Evolutionary conservation across 2,888 invertebrate species (phyloP), one percentile per base, ranked within the genome.

Genomic region (Scaptomyza parva): DNA sequence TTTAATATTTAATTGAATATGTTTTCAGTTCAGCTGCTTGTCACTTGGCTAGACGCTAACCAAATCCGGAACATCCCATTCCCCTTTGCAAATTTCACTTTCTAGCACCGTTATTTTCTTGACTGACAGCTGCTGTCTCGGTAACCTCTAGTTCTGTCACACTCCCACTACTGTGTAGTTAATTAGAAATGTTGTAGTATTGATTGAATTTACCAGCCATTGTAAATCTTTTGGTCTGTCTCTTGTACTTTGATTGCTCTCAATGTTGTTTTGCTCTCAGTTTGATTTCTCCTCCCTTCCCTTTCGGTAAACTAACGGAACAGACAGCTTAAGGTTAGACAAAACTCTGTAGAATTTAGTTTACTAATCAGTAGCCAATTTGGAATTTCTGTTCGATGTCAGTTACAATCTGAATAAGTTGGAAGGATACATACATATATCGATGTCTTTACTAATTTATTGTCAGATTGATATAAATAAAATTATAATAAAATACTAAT

Each of bases 161-260:
- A 9, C 30, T 8, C 26, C 5, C 20, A 11, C 20, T 60, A 50
- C 53, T 44, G 55, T 37, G 51, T 45, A 44, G 60, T 65, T 73
- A 73, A 73, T 73, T 73, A 73, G 70, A 70, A 61, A 70, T 65
- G 65, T 58, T 47, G 45, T 26, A 39, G 41, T 47, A n/a, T 41
- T 45, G 41, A 48, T 48, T 67, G 43, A 17, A 57, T 33, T 57
- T 57, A 14, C 62, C 51, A 37, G 39, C 30, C 66, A 48, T 50
- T 51, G 61, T 57, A 55, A 45, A 53, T 65, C 24, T 60, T 60
- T 8, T 33, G 67, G 28, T 44, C 57, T 67, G 62, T 52, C 43
- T 44, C 17, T 37, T 43, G 47, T 39, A 63, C 68, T 40, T 55
- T 48, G 67, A 71, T 67, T 62, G 62, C 39, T 33, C 3, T 17